A percentile compares a stretch with the other conserved stretches of the same genome.
Conservation (phyloP, 2,888 invertebrate species). For the Spilosoma lubricipeda region DNA sequence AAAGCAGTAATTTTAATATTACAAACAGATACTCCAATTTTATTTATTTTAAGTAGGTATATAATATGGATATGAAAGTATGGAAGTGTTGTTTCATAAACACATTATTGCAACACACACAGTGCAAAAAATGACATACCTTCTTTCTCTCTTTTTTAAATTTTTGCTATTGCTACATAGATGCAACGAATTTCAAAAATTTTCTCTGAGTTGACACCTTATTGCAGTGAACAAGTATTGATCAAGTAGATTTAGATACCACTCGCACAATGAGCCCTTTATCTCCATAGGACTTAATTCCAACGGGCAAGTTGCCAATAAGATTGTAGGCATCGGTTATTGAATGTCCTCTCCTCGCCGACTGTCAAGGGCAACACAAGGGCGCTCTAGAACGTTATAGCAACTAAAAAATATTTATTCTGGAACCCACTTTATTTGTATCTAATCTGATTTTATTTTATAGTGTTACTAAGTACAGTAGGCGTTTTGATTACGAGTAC, state of each 20-base stretch:
- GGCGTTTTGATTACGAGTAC: too few species aligned
- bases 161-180: too few species aligned
- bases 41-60: too few species aligned
- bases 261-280: conserved; percentile 39
- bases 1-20: too few species aligned
- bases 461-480: background rate
- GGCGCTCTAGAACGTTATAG: conserved; percentile 30
- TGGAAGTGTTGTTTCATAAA: too few species aligned
- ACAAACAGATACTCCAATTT: too few species aligned
- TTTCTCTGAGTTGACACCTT: background rate
- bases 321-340: conserved; percentile 50
- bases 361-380: conserved; percentile 51
- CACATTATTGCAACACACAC: too few species aligned
- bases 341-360: conserved; percentile 56
- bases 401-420: background rate
- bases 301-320: conserved; percentile 65
- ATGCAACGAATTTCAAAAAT: background rate
- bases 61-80: too few species aligned
- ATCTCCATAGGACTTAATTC: conserved; percentile 50
- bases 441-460: background rate
- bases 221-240: conserved; percentile 27
- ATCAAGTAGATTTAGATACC: conserved; percentile 35
- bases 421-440: background rate
- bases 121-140: too few species aligned
- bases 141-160: too few species aligned